phyloP scores from a whole-genome alignment of 2,888 invertebrate genomes.

The Teleogryllus oceanicus region DNA sequence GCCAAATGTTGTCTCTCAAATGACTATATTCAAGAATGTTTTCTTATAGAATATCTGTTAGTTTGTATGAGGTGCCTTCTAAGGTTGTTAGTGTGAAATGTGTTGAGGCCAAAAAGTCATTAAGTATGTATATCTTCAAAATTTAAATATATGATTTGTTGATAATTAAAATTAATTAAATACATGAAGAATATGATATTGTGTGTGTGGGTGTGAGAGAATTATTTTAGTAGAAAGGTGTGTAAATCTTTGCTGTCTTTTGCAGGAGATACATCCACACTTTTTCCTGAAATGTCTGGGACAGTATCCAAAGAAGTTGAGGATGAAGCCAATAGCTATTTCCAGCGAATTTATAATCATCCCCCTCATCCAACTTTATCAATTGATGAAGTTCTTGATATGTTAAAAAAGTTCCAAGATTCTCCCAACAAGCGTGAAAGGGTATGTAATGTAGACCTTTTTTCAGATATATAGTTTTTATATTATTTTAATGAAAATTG shows the following conservation, averaged over 20 bases:
- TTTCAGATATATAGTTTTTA: not conserved
- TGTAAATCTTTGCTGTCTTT: not conserved
- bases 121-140: too few species aligned
- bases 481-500: constrained; percentile 8
- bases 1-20: too few species aligned
- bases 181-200: too few species aligned
- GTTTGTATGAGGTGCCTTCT: too few species aligned
- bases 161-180: too few species aligned
- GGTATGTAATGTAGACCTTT: constrained; percentile 42
- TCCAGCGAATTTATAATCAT: constrained; percentile 97
- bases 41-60: too few species aligned
- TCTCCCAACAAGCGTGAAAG: constrained; percentile 82
- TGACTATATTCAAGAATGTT: too few species aligned
- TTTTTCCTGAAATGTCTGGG: constrained; percentile 76
- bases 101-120: too few species aligned
- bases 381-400: constrained; percentile 92
- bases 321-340: constrained; percentile 98
- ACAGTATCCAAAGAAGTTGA: constrained; percentile 93
- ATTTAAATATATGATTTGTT: too few species aligned
- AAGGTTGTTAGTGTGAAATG: too few species aligned
- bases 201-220: too few species aligned
- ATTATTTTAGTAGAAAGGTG: not conserved
- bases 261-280: constrained; percentile 52
- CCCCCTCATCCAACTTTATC: constrained; percentile 91
- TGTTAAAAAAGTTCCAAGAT: constrained; percentile 93